Evolutionary conservation across 2,113 vertebrate species (phyloP), one percentile per base, ranked within the genome.

Genomic region (Nothobranchius furzeri): DNA sequence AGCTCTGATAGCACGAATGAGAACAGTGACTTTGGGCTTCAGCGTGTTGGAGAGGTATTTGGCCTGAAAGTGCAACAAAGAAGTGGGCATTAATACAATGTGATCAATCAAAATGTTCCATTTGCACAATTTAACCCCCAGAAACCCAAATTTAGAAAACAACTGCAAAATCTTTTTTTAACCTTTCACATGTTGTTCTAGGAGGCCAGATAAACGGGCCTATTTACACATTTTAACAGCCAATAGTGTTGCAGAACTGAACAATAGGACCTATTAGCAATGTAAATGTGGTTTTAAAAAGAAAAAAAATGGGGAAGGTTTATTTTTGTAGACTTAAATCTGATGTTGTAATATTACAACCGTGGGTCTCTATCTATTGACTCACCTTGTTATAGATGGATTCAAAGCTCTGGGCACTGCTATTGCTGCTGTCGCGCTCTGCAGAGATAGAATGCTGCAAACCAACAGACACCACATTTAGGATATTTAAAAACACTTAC

Each of bases 381-480:
- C 47, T 62, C 62, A 87, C 90, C 79, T 90, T 87, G 8, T 76
- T 88, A 72, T 86, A 87, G 58, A 90, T 90, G 30, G 40, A 47
- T 55, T 92, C 84, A 13, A 91, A 91, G 75, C 91, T 92, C 20
- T 56, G 24, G 42, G 83, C 85, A 49, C 88, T 91, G 85, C 88
- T 91, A 20, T 37, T 70, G 77, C 75, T 81, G 40, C 42, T 71
- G 15, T 1, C 2, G 6, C 17, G 74, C 10, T 2, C 53, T 55
- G 59, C 20, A 17, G 78, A 77, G 7, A 60, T 0, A 8, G 57
- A 6, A 69, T 91, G 85, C 88, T 90, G 67, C 7, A 68, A 81
- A 76, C 12, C 75, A 45, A 64, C 6, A 70, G 49, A 61, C 6
- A 35, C 48, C 17, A 46, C 1, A 66, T 78, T 76, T 46, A 81